phyloP scores from a whole-genome alignment of 2,113 vertebrate species.

The Pholis gunnellus region DNA sequence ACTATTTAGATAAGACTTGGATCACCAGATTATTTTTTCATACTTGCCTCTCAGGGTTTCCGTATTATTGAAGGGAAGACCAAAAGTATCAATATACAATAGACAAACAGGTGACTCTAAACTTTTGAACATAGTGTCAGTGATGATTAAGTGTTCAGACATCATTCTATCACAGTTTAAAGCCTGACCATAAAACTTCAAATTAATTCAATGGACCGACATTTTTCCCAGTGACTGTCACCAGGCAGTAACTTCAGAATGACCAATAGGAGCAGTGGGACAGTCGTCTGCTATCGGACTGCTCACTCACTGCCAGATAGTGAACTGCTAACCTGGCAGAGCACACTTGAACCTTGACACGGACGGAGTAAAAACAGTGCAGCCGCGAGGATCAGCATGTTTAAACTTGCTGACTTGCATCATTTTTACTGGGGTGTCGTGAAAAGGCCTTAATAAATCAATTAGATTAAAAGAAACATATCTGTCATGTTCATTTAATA shows the following conservation, averaged over 20 bases:
- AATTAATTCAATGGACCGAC: slow-evolving; percentile 28
- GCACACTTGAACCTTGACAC: slow-evolving; percentile 50
- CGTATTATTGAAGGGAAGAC: not conserved
- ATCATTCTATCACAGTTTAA: not conserved
- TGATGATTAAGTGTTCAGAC: slow-evolving; percentile 5
- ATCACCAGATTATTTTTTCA: not conserved
- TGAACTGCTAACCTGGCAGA: slow-evolving; percentile 55
- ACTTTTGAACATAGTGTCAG: not conserved
- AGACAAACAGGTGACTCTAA: not conserved
- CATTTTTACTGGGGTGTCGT: slow-evolving; percentile 51
- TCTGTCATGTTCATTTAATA: slow-evolving; percentile 76
- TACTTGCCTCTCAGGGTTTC: no score
- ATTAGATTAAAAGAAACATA: slow-evolving; percentile 73
- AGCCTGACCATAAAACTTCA: slow-evolving; percentile 8
- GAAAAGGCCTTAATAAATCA: slow-evolving; percentile 67
- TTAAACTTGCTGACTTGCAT: slow-evolving; percentile 74
- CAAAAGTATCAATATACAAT: not conserved
- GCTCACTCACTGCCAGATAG: slow-evolving; percentile 34
- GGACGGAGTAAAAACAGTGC: slow-evolving; percentile 25
- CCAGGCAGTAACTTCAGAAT: slow-evolving; percentile 4
- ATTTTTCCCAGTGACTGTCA: slow-evolving; percentile 16
- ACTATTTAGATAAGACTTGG: not conserved
- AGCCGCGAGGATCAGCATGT: slow-evolving; percentile 30
- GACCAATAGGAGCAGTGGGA: slow-evolving; percentile 44
- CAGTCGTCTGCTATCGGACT: slow-evolving; percentile 23